phyloP scores from a whole-genome alignment of 2,888 invertebrate species.

The Rhagonycha fulva region DNA sequence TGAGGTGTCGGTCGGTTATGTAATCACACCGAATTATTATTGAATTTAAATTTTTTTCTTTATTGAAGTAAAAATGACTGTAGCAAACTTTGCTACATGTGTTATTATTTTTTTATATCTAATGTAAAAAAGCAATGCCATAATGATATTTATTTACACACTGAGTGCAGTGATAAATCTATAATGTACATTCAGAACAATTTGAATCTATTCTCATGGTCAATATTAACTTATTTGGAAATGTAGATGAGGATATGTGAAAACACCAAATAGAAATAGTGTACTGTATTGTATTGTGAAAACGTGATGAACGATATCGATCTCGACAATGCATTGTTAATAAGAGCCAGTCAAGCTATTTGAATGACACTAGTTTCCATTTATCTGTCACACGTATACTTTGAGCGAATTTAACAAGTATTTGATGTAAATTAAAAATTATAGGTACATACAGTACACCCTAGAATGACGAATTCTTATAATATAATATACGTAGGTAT shows the following conservation, averaged over 20 bases:
- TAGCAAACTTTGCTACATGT: no score
- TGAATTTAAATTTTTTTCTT: no score
- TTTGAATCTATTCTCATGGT: neutral
- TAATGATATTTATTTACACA: no score
- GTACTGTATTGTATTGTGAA: constrained; percentile 26
- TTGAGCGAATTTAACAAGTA: constrained; percentile 27
- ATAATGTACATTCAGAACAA: neutral
- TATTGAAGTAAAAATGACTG: no score
- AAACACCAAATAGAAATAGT: constrained; percentile 24
- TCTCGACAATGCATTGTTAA: constrained; percentile 33
- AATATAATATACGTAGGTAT: no score
- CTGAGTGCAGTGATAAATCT: no score
- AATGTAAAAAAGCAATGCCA: no score
- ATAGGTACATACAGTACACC: neutral
- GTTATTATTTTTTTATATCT: no score
- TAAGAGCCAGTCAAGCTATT: constrained; percentile 32
- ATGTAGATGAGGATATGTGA: constrained; percentile 9
- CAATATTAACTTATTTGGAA: neutral
- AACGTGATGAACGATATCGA: constrained; percentile 31
- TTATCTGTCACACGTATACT: constrained; percentile 33
- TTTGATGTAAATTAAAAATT: constrained; percentile 21
- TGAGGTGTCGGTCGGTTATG: no score
- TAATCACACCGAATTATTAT: no score
- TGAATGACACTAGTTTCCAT: constrained; percentile 36
- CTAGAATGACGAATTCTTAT: neutral